Evolutionary conservation across 2,888 invertebrate genomes (phyloP), one percentile per base, ranked within the genome.

Genomic region (Julus scanicus): DNA sequence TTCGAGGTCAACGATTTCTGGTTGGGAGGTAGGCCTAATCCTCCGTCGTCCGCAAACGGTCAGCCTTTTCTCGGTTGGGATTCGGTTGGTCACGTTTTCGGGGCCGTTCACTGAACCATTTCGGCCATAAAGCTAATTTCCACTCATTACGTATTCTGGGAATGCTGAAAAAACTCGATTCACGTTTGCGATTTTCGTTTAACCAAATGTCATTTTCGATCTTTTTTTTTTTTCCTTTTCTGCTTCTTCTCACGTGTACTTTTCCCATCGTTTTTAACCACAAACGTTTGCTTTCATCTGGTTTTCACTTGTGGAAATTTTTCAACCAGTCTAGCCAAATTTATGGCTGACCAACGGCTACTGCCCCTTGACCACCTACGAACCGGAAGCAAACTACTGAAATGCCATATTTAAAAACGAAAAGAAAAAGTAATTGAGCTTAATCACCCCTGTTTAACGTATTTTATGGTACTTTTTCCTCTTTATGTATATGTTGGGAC

Each of bases 41-140:
- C n/a, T 63, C 63, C 63, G 63, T 63, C 63, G 63, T 63, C 63
- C 63, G 17, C 11, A 63, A 63, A 63, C 53, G 63, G 63, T 63
- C 63, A 63, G 63, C 63, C 63, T 63, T 63, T 63, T n/a, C 63
- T 63, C 63, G 63, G 17, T 63, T 63, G 63, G 63, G 63, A 63
- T 63, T 63, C 63, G 63, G 63, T 63, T 63, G 63, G 63, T 63
- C 63, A 63, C 63, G 63, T 63, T 63, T 63, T 63, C 63, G 63
- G 63, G 63, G 63, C 63, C 63, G 63, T 63, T 63, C 63, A 63
- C 63, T 63, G 63, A 63, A 63, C 63, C 63, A 63, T 63, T 63
- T 63, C 63, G n/a, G 63, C 63, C 63, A 63, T 63, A 63, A 63
- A 63, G 63, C 63, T 63, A 63, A 63, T 63, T 63, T 63, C 63